Evolutionary conservation across 2,888 invertebrate species (phyloP).

Genomic region (Amblyjoppa proteus): DNA sequence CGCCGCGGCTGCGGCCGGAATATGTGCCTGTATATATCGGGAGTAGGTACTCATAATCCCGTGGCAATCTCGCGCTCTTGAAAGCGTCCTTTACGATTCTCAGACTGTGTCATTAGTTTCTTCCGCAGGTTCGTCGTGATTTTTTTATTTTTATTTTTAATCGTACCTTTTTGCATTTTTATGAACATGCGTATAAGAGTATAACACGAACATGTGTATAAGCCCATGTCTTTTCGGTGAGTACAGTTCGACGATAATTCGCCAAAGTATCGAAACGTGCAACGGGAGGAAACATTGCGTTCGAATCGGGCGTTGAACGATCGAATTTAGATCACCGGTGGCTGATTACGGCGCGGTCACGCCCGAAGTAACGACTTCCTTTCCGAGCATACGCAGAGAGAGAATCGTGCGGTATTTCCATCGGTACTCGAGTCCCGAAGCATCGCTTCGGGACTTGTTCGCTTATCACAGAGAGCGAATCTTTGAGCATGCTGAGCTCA

Average conservation of each 20-base stretch:
- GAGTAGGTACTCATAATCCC: constrained; percentile 1
- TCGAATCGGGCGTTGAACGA: constrained; percentile 20
- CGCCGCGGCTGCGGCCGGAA: background rate
- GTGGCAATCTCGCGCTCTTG: background rate
- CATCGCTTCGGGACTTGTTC: constrained; percentile 52
- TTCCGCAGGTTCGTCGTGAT: background rate
- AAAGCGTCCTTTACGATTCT: background rate
- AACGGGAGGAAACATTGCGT: background rate
- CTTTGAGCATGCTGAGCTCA: constrained; percentile 27
- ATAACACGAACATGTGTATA: too few relatives aligned
- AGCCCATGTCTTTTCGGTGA: too few relatives aligned
- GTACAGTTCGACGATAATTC: background rate
- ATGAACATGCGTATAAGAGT: too few relatives aligned
- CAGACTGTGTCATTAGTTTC: constrained; percentile 7
- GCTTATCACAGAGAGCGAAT: constrained; percentile 34
- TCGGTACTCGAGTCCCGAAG: constrained; percentile 68
- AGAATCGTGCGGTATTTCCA: constrained; percentile 58
- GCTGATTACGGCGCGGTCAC: constrained; percentile 60
- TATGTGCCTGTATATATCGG: background rate
- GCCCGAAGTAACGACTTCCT: constrained; percentile 59
- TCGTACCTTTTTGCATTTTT: too few relatives aligned
- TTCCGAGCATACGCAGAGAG: constrained; percentile 6
- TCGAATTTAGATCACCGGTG: constrained; percentile 34
- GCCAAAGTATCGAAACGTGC: background rate
- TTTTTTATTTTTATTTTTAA: background rate